phyloP scores from a whole-genome alignment of 2,888 invertebrate species.

The Lacanobia oleracea region DNA sequence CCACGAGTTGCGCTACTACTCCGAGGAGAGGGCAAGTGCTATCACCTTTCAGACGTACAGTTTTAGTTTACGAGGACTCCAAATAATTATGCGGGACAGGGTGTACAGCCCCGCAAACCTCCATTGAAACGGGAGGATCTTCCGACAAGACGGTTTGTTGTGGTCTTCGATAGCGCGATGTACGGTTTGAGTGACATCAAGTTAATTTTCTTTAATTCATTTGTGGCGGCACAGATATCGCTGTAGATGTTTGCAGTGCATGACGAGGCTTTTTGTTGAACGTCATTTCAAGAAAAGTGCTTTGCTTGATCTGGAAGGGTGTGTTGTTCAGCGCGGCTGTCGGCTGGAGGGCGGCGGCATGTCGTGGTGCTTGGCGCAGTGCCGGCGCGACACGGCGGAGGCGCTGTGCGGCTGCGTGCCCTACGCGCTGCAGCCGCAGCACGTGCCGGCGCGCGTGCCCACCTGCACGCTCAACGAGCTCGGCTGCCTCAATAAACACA shows the following conservation, averaged over 20 bases:
- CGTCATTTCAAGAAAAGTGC: background rate
- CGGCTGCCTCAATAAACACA: constrained; percentile 59
- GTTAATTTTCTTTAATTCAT: too few species aligned
- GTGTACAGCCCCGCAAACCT: too few species aligned
- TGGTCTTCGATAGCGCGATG: too few species aligned
- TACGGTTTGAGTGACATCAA: too few species aligned
- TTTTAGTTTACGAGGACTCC: background rate
- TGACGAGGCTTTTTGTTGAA: background rate
- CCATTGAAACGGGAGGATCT: too few species aligned
- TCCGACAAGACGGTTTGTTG: too few species aligned
- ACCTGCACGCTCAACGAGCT: constrained; percentile 52
- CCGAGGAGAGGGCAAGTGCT: constrained; percentile 45
- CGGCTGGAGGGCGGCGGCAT: constrained; percentile 74
- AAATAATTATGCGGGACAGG: too few species aligned
- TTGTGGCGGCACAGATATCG: too few species aligned
- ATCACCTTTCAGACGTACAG: background rate
- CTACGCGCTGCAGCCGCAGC: constrained; percentile 45
- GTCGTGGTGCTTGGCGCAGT: constrained; percentile 89
- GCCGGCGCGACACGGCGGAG: constrained; percentile 85
- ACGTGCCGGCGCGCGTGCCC: background rate
- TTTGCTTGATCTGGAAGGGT: constrained; percentile 1
- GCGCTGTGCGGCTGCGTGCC: constrained; percentile 87
- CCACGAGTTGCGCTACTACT: constrained; percentile 29
- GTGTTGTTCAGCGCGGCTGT: constrained; percentile 51
- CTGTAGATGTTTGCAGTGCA: background rate